Conservation (phyloP, 2,888 invertebrate genomes). For the Brachyopa scutellaris region DNA sequence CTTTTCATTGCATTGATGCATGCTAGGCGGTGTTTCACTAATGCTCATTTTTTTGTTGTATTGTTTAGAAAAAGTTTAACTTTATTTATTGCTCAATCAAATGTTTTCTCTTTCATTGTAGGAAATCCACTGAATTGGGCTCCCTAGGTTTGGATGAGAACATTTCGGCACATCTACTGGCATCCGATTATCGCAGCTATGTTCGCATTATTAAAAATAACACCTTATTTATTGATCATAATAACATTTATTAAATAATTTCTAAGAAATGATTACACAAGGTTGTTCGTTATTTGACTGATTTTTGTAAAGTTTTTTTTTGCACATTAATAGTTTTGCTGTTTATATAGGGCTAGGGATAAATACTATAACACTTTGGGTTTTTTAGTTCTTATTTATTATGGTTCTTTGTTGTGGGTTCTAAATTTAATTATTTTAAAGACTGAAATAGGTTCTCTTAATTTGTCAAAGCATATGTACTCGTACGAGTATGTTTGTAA, state of each 20-base stretch:
- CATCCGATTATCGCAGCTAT: conserved; percentile 57
- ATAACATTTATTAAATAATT: conserved; percentile 57
- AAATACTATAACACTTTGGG: conserved; percentile 58
- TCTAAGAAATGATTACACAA: conserved; percentile 50
- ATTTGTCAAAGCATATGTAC: conserved; percentile 7
- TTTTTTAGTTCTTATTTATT: conserved; percentile 33
- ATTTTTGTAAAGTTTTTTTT: conserved; percentile 41
- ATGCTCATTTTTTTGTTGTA: too few relatives aligned
- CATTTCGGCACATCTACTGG: conserved; percentile 35
- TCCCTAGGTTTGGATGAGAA: conserved; percentile 23
- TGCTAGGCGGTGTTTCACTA: too few relatives aligned
- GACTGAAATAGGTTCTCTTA: conserved; percentile 11
- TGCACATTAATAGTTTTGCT: conserved; percentile 50
- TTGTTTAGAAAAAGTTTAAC: too few relatives aligned
- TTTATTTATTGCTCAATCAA: background rate
- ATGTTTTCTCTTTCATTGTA: background rate
- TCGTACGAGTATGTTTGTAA: conserved; percentile 1
- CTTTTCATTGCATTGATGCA: too few relatives aligned
- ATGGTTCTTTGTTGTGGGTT: conserved; percentile 19
- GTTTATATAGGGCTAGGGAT: conserved; percentile 19
- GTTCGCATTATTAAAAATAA: conserved; percentile 46
- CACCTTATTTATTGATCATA: conserved; percentile 23
- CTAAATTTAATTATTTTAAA: background rate
- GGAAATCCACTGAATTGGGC: conserved; percentile 22
- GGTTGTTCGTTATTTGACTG: conserved; percentile 18